These are phyloP conservation scores for Mergus octosetaceus DNA, from an alignment of 2,797 vertebrate species.

Conservation along the genomic window DNA sequence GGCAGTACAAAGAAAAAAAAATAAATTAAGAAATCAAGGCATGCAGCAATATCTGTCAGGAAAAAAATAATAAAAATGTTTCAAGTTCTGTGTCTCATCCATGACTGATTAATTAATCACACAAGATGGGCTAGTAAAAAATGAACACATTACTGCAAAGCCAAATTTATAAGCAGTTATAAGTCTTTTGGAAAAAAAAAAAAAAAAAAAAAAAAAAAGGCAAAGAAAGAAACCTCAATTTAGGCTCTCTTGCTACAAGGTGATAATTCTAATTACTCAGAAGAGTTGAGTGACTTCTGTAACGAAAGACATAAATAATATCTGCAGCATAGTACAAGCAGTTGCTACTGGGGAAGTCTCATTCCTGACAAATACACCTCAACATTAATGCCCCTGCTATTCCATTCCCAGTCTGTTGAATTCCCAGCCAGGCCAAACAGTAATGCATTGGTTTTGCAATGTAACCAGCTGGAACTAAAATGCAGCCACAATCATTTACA, in stretches of 20 bases:
- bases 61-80: slow-evolving; percentile 19
- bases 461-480: slow-evolving; percentile 46
- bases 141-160: background rate
- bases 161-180: background rate
- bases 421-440: background rate
- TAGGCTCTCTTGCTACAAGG: background rate
- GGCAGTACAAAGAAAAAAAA: background rate
- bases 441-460: background rate
- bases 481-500: background rate
- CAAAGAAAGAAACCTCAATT: background rate
- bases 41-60: background rate
- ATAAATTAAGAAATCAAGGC: background rate
- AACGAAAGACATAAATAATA: background rate
- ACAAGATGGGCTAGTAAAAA: background rate
- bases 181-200: background rate
- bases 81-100: background rate
- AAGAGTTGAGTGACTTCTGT: background rate
- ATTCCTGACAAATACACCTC: background rate
- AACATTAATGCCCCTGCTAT: background rate
- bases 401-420: background rate
- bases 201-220: background rate
- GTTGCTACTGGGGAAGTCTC: background rate
- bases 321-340: background rate
- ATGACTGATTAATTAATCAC: slow-evolving; percentile 10
- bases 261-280: slow-evolving; percentile 11